phyloP scores from a whole-genome alignment of 1,140 invertebrate species.

The Leucophenga varia region DNA sequence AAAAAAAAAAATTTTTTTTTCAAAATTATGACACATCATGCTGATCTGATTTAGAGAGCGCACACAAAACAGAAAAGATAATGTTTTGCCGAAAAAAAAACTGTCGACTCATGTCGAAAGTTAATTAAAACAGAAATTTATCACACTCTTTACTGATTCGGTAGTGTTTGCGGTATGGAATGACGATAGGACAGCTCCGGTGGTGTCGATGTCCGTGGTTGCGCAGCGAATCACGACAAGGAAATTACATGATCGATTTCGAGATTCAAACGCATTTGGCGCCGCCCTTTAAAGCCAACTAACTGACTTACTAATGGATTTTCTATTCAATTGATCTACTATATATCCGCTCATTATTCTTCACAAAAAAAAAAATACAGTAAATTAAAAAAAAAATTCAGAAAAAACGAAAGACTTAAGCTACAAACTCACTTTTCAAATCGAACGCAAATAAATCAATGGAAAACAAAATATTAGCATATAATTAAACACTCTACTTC shows the following conservation, averaged over 20 bases:
- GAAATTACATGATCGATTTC: constrained; percentile 44
- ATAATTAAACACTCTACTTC: constrained; percentile 49
- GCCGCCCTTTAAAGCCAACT: constrained; percentile 15
- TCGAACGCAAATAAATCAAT: no score
- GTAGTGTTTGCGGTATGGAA: background rate
- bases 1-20: constrained; percentile 2
- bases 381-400: constrained; percentile 15
- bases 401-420: constrained; percentile 27
- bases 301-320: no score
- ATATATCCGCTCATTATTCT: no score
- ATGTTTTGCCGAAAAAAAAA: constrained; percentile 12
- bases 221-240: constrained; percentile 19
- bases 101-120: constrained; percentile 43
- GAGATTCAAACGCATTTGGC: constrained; percentile 11
- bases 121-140: constrained; percentile 55
- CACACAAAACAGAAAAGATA: background rate
- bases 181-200: no score
- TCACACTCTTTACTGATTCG: constrained; percentile 51
- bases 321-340: no score
- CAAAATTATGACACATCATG: constrained; percentile 48
- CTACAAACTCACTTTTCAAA: no score
- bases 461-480: constrained; percentile 30
- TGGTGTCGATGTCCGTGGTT: constrained; percentile 29
- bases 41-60: constrained; percentile 45
- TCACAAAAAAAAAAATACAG: no score